Percentiles rank a stretch among this genome's conserved stretches.
phyloP scores from a whole-genome alignment of 2,797 vertebrate species.

The Danio albolineatus region DNA sequence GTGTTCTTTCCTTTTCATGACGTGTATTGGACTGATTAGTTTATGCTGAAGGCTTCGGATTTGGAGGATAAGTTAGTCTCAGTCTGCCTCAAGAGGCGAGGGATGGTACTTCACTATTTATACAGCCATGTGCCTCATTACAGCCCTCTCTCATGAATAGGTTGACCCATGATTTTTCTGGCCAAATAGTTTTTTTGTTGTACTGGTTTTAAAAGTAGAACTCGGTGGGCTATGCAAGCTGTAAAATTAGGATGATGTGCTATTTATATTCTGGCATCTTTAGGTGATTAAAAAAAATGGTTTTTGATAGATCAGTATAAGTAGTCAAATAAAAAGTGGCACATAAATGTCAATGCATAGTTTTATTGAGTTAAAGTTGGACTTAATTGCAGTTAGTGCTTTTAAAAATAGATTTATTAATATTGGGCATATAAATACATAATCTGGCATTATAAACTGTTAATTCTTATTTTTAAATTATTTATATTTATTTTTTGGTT shows the following conservation, averaged over 20 bases:
- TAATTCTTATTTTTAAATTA: background rate
- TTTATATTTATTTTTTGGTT: background rate
- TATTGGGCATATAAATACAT: background rate
- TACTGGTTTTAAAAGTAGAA: constrained; percentile 16
- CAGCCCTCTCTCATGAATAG: constrained; percentile 45
- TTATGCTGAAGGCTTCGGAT: constrained; percentile 32
- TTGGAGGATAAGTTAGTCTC: constrained; percentile 25
- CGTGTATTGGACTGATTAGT: constrained; percentile 51
- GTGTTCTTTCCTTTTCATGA: constrained; percentile 57
- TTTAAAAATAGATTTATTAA: background rate
- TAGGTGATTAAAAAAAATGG: too few species aligned
- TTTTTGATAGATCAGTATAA: constrained; percentile 22
- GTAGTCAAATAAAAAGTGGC: constrained; percentile 14
- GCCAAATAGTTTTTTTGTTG: constrained; percentile 29
- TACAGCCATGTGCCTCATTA: constrained; percentile 51
- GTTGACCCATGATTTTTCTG: constrained; percentile 38
- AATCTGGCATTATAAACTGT: background rate
- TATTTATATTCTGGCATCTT: constrained; percentile 35
- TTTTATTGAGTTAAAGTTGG: background rate
- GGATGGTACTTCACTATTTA: constrained; percentile 42
- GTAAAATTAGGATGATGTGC: constrained; percentile 45
- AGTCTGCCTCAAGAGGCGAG: constrained; percentile 41
- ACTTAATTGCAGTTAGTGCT: background rate
- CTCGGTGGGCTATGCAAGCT: constrained; percentile 46
- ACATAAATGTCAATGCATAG: background rate